A percentile compares a stretch with the other conserved stretches of the same genome.
These are phyloP conservation scores for Montipora sp. DNA, from an alignment of 64 coral and sea anemone species.

Conservation along the genomic window DNA sequence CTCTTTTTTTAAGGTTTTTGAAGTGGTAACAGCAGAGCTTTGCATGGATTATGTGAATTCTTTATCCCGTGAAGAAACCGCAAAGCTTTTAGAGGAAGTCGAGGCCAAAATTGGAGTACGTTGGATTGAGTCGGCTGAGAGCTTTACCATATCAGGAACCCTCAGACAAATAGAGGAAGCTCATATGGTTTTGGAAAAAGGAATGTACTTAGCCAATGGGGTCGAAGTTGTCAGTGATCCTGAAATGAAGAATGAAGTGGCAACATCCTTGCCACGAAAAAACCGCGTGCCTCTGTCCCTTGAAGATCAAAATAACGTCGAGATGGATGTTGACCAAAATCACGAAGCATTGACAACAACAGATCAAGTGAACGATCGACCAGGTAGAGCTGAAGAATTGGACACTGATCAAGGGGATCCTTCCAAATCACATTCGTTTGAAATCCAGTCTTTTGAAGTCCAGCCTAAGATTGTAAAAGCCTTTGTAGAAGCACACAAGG, in stretches of 20 bases:
- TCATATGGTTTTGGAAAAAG: not conserved
- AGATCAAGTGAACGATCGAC: too few relatives aligned
- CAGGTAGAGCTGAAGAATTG: not conserved
- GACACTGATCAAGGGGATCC: not conserved
- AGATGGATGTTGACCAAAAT: not conserved
- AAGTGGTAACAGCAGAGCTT: slow-evolving; percentile 5
- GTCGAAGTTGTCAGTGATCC: not conserved
- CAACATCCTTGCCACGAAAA: too few relatives aligned
- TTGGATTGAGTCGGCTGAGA: not conserved
- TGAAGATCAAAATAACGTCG: not conserved
- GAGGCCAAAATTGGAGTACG: not conserved
- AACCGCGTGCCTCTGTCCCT: not conserved
- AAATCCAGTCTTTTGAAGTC: not conserved
- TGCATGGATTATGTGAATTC: not conserved
- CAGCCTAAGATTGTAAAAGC: slow-evolving; percentile 1
- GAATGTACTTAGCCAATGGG: not conserved
- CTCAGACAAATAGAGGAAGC: not conserved
- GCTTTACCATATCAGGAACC: not conserved
- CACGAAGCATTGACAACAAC: too few relatives aligned
- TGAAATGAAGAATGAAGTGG: not conserved
- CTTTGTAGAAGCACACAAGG: slow-evolving; percentile 29
- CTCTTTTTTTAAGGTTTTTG: not conserved
- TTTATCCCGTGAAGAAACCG: not conserved
- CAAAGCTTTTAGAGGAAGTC: not conserved
- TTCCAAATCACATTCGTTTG: too few relatives aligned